Evolutionary conservation across 2,888 invertebrate species (phyloP), one percentile per base, ranked within the genome.

Genomic region (Ophioninae sp.): DNA sequence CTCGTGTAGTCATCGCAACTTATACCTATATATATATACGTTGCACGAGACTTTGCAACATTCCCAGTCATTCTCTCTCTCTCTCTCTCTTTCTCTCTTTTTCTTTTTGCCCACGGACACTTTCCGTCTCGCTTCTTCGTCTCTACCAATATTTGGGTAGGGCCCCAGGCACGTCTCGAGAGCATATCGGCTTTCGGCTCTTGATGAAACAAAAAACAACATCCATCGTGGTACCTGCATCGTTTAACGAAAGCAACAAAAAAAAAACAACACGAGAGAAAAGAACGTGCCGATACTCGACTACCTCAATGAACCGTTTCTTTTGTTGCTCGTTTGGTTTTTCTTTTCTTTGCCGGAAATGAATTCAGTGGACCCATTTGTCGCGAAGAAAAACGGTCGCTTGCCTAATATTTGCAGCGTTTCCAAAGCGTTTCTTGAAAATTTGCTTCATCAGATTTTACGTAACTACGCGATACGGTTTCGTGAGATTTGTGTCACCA

Each of bases 101-200:
- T 56, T 59, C 73, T 82, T 69, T 72, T 69, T 74, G 63, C 59
- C 20, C 59, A 9, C 59, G 59, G 7, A 22, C 22, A 22, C 61
- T 81, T 67, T 69, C 71, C 69, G 65, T 81, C 71, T 79, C 64
- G 58, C 44, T 77, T 65, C 64, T 73, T 72, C 77, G 44, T 63
- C 67, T 77, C 79, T 79, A 77, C 85, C 89, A 89, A 90, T 90
- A 90, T 90, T 90, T 89, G 90, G 88, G 79, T 68, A 88, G 88
- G 88, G 86, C 85, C 61, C 69, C 61, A 5, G 75, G 72, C 74
- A 63, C 79, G 72, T 67, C 58, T 65, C 63, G 10, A 79, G 41
- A 73, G 56, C 67, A 63, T 81, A 79, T 81, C 81, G 79, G 67
- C 69, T 81, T 79, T 81, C 81, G 84, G 81, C 59, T 71, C 71